Conservation (phyloP, 2,797 vertebrate species). For the Myotis daubentonii region DNA sequence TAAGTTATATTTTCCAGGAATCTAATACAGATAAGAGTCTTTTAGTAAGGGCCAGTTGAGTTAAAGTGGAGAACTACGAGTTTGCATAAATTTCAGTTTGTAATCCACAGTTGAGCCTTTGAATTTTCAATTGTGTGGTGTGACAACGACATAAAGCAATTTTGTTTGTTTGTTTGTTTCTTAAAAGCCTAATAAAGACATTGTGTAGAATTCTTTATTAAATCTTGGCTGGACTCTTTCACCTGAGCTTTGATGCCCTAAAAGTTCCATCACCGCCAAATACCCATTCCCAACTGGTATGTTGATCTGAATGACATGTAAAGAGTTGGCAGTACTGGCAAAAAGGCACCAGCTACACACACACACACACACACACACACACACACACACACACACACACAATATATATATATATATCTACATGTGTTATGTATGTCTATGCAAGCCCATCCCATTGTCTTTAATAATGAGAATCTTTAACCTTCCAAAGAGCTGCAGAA, state of each 20-base stretch:
- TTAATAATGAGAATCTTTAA: slow-evolving; percentile 77
- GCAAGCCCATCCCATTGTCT: not conserved
- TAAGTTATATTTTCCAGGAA: not conserved
- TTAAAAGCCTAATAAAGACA: slow-evolving; percentile 61
- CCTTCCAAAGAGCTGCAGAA: slow-evolving; percentile 73
- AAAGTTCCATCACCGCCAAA: slow-evolving; percentile 20
- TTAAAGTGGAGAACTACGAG: slow-evolving; percentile 15
- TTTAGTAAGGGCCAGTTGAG: not conserved
- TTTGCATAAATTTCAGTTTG: slow-evolving; percentile 58
- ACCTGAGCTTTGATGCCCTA: slow-evolving; percentile 23
- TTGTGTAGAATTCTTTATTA: slow-evolving; percentile 57
- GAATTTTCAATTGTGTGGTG: slow-evolving; percentile 55
- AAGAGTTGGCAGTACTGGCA: not conserved
- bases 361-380: not conserved
- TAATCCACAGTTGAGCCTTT: not conserved
- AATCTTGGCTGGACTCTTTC: not conserved
- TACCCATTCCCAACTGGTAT: not conserved
- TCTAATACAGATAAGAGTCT: not conserved
- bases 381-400: not conserved
- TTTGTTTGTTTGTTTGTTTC: slow-evolving; percentile 54
- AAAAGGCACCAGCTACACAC: not conserved
- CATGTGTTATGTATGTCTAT: not conserved
- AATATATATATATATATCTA: not conserved
- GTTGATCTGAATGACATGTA: not conserved
- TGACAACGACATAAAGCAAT: slow-evolving; percentile 52